phyloP scores from a whole-genome alignment of 2,113 vertebrate species.

The Prietella phreatophila region DNA sequence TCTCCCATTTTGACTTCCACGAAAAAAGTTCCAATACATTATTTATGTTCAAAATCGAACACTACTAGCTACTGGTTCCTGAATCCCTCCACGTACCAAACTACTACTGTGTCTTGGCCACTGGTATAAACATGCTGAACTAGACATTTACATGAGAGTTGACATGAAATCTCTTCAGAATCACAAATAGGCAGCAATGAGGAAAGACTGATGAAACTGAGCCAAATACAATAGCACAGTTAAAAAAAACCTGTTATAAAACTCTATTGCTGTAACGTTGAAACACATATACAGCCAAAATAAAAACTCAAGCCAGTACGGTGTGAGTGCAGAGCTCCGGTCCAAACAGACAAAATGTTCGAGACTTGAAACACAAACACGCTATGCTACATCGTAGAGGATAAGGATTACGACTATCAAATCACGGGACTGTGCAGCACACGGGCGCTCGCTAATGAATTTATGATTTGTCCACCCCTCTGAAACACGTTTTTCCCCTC shows the following conservation, averaged over 20 bases:
- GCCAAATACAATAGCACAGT: neutral
- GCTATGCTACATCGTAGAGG: neutral
- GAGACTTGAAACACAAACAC: neutral
- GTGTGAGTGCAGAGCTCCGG: neutral
- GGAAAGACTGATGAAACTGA: neutral
- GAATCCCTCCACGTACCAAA: neutral
- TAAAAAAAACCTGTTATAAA: neutral
- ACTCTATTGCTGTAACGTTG: neutral
- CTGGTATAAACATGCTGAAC: neutral
- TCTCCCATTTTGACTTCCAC: neutral
- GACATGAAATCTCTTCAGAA: neutral
- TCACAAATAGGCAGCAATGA: neutral
- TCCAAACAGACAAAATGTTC: neutral
- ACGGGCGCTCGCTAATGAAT: neutral
- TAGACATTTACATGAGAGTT: neutral
- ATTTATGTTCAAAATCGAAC: neutral
- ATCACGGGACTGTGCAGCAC: neutral
- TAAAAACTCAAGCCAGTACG: neutral
- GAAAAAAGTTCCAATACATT: neutral
- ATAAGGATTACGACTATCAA: neutral
- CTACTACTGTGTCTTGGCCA: neutral
- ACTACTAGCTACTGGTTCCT: neutral
- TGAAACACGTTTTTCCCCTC: neutral
- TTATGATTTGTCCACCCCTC: conserved; percentile 16
- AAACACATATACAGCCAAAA: neutral